Evolutionary conservation across 2,888 invertebrate species (phyloP), one percentile per base, ranked within the genome.

Genomic region (Osedax fenrisi): DNA sequence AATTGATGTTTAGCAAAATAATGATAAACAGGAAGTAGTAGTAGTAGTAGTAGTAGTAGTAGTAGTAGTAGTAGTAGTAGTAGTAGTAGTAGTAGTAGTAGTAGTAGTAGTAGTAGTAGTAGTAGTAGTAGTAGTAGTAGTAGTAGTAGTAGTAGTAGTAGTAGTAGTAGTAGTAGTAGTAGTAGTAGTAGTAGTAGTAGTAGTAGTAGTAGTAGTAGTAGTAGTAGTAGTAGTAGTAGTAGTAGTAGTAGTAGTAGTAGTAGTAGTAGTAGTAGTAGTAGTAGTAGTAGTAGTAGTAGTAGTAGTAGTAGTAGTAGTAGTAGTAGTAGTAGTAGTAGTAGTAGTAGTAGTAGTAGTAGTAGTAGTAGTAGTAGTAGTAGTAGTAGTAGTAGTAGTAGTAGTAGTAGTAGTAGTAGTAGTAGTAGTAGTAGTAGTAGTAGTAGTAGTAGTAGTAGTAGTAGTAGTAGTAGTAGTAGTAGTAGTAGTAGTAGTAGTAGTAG

Each of bases 41-140:
- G 61, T 61, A 61, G 61, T 61, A 3, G 61, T 61, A 61, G 61
- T 61, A 22, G 61, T 61, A 61, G 61, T 61, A 22, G 61, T 61
- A 61, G 61, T 61, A 22, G 61, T 61, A 61, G 61, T 61, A 3
- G 61, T 61, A 61, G 61, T 61, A 3, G 61, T 61, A 3, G 61
- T 61, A 3, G 61, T 61, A 3, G 61, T 61, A 3, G 61, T 61
- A 61, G 61, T 61, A 22, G 61, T 61, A 61, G 61, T 61, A 22
- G 61, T 61, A 61, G 61, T 61, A 3, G 61, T 61, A 3, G 2
- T 61, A 3, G 3, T 61, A 3, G 61, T 61, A 3, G 61, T 61
- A 2, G 3, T 61, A 3, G 61, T 61, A 3, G 61, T 61, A 3
- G 61, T 61, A 61, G 61, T 61, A 22, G 61, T 61, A 61, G 61